Evolutionary conservation across 2,888 invertebrate genomes (phyloP).

Genomic region (Orgyia antiqua): DNA sequence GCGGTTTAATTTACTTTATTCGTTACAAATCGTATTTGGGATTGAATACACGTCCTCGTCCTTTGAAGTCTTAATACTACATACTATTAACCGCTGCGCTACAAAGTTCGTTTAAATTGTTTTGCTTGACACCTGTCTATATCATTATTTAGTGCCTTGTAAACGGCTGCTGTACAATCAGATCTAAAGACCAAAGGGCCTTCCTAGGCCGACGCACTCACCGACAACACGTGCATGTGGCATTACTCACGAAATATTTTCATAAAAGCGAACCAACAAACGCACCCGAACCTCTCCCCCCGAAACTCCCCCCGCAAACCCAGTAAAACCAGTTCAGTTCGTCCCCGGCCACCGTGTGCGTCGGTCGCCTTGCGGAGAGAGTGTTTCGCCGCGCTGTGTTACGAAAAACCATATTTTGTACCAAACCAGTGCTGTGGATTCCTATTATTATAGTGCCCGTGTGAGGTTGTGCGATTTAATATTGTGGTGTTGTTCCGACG

Average conservation of each 20-base stretch:
- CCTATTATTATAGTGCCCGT: conserved; percentile 54
- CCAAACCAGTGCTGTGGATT: conserved; percentile 71
- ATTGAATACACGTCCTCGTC: no score
- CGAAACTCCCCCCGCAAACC: conserved; percentile 30
- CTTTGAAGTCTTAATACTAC: no score
- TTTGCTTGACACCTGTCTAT: no score
- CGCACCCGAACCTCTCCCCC: conserved; percentile 59
- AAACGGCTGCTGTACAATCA: conserved; percentile 68
- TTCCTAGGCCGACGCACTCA: conserved; percentile 71
- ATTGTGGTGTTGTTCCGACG: conserved; percentile 64
- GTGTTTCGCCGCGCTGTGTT: conserved; percentile 57
- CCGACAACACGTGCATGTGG: conserved; percentile 64
- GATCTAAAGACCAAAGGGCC: conserved; percentile 58
- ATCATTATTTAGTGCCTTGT: no score
- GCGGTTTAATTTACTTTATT: no score
- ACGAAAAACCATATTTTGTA: conserved; percentile 68
- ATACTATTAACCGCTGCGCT: no score
- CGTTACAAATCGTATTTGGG: no score
- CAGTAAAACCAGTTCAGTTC: conserved; percentile 73
- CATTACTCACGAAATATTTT: conserved; percentile 78
- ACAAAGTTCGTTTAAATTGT: no score
- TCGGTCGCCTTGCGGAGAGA: conserved; percentile 44
- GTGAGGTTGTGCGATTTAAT: conserved; percentile 68
- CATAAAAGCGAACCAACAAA: conserved; percentile 74
- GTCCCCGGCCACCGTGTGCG: conserved; percentile 72